These are phyloP conservation scores for Oostethus manadensis DNA, from an alignment of 2,113 vertebrate species.

Conservation along the genomic window DNA sequence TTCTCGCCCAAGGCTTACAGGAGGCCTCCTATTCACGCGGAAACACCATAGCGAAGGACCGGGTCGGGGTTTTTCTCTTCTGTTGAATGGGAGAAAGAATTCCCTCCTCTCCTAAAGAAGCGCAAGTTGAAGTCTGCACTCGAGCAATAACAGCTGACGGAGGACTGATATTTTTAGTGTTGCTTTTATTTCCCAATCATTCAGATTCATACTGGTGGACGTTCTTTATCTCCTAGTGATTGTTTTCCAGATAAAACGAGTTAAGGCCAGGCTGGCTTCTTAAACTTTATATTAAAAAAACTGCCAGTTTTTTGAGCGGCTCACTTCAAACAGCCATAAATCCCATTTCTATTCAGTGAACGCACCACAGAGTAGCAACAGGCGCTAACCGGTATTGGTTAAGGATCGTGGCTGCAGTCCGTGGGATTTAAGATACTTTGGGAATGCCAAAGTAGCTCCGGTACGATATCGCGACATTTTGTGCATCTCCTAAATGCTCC, in stretches of 20 bases:
- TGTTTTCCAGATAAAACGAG: no score
- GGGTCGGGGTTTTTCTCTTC: constrained; percentile 1
- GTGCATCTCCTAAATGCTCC: no score
- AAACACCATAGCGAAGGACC: constrained; percentile 43
- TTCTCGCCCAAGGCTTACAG: constrained; percentile 67
- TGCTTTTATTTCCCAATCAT: no score
- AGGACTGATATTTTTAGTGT: constrained; percentile 12
- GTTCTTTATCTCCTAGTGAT: no score
- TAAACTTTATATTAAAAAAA: no score
- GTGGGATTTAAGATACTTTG: no score
- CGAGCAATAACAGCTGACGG: constrained; percentile 24
- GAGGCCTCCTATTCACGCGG: constrained; percentile 62
- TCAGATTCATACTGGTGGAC: no score
- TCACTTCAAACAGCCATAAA: constrained; percentile 16
- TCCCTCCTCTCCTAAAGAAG: constrained; percentile 37
- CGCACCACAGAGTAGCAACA: constrained; percentile 37
- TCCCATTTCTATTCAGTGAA: constrained; percentile 29
- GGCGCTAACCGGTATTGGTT: neutral
- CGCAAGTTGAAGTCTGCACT: constrained; percentile 32
- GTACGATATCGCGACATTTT: no score
- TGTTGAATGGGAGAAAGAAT: constrained; percentile 38
- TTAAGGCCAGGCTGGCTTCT: no score
- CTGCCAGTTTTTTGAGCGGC: no score
- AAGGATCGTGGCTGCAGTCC: neutral
- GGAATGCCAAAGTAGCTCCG: no score